phyloP scores from a whole-genome alignment of 1,140 invertebrate genomes.

The Hyphantria cunea region DNA sequence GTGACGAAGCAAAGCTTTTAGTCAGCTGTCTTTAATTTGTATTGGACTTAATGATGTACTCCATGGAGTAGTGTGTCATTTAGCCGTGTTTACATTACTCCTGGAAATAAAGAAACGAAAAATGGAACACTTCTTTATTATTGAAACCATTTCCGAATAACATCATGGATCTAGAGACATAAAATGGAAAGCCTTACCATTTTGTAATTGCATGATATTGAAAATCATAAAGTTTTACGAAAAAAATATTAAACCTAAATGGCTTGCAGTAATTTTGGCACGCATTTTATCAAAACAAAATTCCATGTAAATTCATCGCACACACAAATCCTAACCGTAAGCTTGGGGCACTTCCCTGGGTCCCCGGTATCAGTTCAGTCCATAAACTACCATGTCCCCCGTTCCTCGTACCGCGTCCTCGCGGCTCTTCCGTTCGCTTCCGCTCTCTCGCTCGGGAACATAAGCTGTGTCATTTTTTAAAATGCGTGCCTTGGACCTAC shows the following conservation, averaged over 20 bases:
- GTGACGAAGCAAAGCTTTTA: conserved; percentile 31
- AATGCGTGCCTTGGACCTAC: conserved; percentile 67
- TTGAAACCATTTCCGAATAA: no score
- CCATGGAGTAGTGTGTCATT: conserved; percentile 2
- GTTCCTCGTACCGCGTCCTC: conserved; percentile 23
- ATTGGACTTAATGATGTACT: conserved; percentile 16
- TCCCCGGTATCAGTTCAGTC: conserved; percentile 73
- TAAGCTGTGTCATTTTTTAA: conserved; percentile 74
- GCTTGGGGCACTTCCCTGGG: conserved; percentile 67
- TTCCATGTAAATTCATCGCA: conserved; percentile 51
- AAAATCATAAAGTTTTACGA: no score
- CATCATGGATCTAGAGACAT: neutral
- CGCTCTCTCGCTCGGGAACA: conserved; percentile 52
- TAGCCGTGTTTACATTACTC: neutral
- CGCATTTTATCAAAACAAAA: conserved; percentile 34
- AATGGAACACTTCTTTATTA: no score
- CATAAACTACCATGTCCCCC: conserved; percentile 62
- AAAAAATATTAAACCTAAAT: no score
- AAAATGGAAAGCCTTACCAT: neutral
- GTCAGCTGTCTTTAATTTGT: conserved; percentile 32
- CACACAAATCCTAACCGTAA: conserved; percentile 73
- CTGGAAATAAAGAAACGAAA: no score
- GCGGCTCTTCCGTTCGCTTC: conserved; percentile 45
- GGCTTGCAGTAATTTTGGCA: conserved; percentile 17
- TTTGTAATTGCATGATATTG: no score